These are phyloP conservation scores for Litocranius walleri DNA, from an alignment of 2,113 vertebrate genomes.

Conservation along the genomic window DNA sequence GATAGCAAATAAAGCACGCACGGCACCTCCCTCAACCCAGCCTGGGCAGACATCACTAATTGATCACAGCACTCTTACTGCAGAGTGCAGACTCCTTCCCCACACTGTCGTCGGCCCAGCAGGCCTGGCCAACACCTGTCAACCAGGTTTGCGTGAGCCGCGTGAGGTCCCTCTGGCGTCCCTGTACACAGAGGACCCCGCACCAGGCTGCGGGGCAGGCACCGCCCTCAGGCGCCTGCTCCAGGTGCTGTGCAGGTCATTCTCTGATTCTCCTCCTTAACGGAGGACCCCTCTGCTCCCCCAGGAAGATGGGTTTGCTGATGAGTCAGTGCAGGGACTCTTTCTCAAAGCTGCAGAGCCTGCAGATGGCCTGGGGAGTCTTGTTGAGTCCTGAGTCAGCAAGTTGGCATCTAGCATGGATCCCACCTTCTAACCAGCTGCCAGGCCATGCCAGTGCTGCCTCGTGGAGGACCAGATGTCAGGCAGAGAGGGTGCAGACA, in stretches of 20 bases:
- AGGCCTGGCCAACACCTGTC: background rate
- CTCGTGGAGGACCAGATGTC: background rate
- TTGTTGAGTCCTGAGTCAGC: background rate
- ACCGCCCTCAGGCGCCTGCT: accelerated
- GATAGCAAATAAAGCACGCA: background rate
- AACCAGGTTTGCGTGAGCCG: accelerated
- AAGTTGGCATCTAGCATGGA: background rate
- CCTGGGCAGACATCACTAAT: background rate
- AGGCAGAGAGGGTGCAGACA: accelerated
- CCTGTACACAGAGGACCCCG: background rate
- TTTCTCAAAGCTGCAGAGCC: accelerated
- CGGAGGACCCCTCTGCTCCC: background rate
- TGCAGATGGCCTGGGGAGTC: accelerated
- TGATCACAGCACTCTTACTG: background rate
- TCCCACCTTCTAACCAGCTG: background rate
- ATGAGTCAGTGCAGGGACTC: background rate
- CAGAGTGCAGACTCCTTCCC: background rate
- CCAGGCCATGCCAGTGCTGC: background rate
- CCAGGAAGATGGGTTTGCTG: accelerated
- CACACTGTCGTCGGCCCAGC: too few relatives aligned
- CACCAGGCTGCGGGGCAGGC: accelerated
- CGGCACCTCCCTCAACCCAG: background rate
- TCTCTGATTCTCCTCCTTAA: background rate
- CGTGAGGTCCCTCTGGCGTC: accelerated
- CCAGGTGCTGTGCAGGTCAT: accelerated